These are phyloP conservation scores for Stratiomys singularior DNA, from an alignment of 2,888 invertebrate genomes.

Conservation along the genomic window DNA sequence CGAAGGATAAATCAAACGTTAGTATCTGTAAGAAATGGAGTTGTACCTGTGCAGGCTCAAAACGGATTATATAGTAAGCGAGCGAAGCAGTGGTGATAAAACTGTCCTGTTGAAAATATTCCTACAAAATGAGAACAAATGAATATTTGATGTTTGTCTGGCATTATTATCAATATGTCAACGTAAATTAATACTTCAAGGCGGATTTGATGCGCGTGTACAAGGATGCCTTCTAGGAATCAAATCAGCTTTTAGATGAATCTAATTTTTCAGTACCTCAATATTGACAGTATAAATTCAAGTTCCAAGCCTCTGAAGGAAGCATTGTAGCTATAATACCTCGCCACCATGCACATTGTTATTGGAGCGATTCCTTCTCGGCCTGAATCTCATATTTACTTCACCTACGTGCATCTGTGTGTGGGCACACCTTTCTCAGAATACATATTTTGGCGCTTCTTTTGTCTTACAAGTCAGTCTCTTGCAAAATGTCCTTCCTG, in stretches of 20 bases:
- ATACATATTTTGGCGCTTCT: background rate
- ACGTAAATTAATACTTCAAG: no score
- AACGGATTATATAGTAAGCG: background rate
- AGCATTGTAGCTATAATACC: background rate
- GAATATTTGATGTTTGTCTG: background rate
- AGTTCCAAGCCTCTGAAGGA: no score
- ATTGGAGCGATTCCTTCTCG: background rate
- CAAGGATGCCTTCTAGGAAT: no score
- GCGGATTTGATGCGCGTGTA: no score
- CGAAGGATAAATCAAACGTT: slow-evolving; percentile 26
- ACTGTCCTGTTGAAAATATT: background rate
- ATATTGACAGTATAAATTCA: no score
- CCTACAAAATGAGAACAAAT: background rate
- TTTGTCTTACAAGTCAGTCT: slow-evolving; percentile 5
- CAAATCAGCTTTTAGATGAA: no score
- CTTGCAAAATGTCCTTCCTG: slow-evolving; percentile 4
- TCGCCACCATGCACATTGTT: no score
- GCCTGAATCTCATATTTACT: background rate
- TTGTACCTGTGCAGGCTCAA: background rate
- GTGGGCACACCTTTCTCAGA: background rate
- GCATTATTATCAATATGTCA: no score
- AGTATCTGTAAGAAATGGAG: slow-evolving; percentile 7
- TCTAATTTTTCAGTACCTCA: no score
- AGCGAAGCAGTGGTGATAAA: background rate
- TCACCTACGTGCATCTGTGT: background rate